A percentile compares a stretch with the other conserved stretches of the same genome.
These are phyloP conservation scores for Stomatorhinus walkeri DNA, from an alignment of 2,797 vertebrate species.

Conservation along the genomic window DNA sequence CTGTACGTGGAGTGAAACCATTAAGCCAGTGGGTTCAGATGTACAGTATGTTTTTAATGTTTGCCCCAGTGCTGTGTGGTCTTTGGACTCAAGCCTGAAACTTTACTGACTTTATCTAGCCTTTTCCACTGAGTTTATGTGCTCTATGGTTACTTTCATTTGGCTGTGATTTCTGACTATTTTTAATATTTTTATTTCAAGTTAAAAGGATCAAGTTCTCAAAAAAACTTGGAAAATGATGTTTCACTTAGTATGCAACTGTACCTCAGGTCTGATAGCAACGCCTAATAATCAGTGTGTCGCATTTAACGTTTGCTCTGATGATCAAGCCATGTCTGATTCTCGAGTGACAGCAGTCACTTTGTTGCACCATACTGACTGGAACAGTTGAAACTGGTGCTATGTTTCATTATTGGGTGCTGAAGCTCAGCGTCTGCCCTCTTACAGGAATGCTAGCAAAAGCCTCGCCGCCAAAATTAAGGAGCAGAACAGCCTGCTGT, in stretches of 20 bases:
- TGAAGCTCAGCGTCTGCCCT: not conserved
- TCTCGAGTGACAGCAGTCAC: not conserved
- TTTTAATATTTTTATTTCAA: conserved; percentile 3
- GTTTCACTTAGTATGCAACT: not conserved
- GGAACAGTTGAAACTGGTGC: not conserved
- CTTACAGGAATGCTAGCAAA: conserved; percentile 44
- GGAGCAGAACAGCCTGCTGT: conserved; percentile 49
- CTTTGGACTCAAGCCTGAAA: not conserved
- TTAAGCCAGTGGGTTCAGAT: conserved; percentile 20
- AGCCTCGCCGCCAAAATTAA: conserved; percentile 44
- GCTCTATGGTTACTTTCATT: conserved; percentile 14
- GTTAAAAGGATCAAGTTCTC: not conserved
- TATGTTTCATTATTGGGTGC: not conserved
- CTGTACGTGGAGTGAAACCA: conserved; percentile 9
- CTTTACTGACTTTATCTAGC: conserved; percentile 9
- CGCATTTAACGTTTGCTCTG: not conserved
- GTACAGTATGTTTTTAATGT: conserved; percentile 15
- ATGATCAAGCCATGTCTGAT: not conserved
- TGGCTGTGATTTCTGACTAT: not conserved
- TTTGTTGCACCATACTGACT: not conserved
- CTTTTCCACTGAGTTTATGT: not conserved
- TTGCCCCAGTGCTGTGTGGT: not conserved
- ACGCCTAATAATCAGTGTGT: not conserved
- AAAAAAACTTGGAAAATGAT: not conserved
- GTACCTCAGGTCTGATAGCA: not conserved